Conservation (phyloP, 2,113 vertebrate genomes). For the Poeciliopsis prolifica region DNA sequence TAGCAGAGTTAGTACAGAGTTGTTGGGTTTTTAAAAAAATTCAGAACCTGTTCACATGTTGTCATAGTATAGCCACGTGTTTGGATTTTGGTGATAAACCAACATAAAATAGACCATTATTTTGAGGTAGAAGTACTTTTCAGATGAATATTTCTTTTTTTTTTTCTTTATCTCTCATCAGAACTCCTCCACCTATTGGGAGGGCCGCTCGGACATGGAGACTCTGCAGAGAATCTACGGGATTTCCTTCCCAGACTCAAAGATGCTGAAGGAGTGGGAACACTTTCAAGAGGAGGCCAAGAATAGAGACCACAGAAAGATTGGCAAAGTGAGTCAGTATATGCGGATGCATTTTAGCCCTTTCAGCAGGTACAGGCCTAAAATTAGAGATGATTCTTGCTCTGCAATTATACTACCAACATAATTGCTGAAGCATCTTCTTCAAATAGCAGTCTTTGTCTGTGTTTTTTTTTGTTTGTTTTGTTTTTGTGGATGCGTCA, state of each 20-base stretch:
- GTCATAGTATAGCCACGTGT: neutral
- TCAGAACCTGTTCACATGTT: neutral
- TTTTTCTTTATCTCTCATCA: conserved; percentile 46
- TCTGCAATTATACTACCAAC: conserved; percentile 1
- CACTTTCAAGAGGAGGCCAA: conserved; percentile 98
- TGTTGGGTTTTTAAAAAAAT: too few species aligned
- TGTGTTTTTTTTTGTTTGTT: too few species aligned
- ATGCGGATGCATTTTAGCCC: neutral
- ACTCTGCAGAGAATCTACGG: conserved; percentile 95
- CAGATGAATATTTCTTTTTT: neutral
- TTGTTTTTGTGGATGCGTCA: too few species aligned
- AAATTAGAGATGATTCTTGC: conserved; percentile 3
- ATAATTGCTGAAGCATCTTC: too few species aligned
- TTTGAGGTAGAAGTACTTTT: neutral
- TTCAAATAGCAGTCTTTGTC: too few species aligned
- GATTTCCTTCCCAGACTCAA: conserved; percentile 96
- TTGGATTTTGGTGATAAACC: neutral
- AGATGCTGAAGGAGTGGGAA: conserved; percentile 98
- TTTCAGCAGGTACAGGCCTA: conserved; percentile 11
- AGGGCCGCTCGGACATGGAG: conserved; percentile 96
- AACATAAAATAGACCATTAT: too few species aligned
- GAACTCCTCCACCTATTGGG: conserved; percentile 99
- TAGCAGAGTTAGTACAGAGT: too few species aligned
- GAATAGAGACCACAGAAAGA: conserved; percentile 95
- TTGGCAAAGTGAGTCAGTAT: conserved; percentile 86